Conservation (phyloP, 2,888 invertebrate genomes). For the Drosophila koepferae region DNA sequence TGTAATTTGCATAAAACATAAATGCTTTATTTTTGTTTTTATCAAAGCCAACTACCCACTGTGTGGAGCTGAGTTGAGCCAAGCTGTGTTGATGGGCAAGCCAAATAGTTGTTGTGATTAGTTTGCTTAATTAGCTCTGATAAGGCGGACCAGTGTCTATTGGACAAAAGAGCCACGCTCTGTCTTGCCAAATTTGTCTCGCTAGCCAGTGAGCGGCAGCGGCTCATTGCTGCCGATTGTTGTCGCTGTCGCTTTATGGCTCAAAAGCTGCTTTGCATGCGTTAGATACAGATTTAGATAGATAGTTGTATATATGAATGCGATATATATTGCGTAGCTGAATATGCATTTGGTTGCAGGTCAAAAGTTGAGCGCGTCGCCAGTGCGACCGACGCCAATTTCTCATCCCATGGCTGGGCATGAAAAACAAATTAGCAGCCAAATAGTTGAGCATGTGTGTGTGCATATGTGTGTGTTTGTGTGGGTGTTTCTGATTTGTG, state of each 20-base stretch:
- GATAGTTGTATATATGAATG: background rate
- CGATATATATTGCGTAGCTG: conserved; percentile 13
- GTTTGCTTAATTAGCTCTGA: conserved; percentile 69
- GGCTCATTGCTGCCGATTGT: conserved; percentile 47
- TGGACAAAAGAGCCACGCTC: conserved; percentile 17
- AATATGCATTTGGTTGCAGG: conserved; percentile 34
- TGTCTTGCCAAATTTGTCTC: conserved; percentile 40
- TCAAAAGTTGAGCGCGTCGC: conserved; percentile 76
- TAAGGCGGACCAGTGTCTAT: conserved; percentile 49
- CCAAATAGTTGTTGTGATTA: conserved; percentile 58
- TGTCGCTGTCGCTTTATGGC: conserved; percentile 32
- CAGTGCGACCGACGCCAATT: conserved; percentile 70
- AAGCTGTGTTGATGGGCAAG: conserved; percentile 45
- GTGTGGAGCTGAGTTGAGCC: conserved; percentile 2
- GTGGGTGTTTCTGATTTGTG: background rate
- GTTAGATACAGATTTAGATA: conserved; percentile 9
- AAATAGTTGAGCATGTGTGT: conserved; percentile 21
- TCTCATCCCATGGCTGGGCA: conserved; percentile 30
- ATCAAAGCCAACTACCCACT: conserved; percentile 65
- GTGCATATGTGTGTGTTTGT: conserved; percentile 7
- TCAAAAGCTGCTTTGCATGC: conserved; percentile 18
- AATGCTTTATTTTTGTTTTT: conserved; percentile 49
- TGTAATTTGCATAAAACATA: conserved; percentile 77
- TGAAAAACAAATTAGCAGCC: conserved; percentile 54
- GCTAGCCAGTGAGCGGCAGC: conserved; percentile 1